Percentiles rank a stretch among this genome's conserved stretches.
Evolutionary conservation across 2,888 invertebrate species (phyloP).

Genomic region (Andrena chrysosceles): DNA sequence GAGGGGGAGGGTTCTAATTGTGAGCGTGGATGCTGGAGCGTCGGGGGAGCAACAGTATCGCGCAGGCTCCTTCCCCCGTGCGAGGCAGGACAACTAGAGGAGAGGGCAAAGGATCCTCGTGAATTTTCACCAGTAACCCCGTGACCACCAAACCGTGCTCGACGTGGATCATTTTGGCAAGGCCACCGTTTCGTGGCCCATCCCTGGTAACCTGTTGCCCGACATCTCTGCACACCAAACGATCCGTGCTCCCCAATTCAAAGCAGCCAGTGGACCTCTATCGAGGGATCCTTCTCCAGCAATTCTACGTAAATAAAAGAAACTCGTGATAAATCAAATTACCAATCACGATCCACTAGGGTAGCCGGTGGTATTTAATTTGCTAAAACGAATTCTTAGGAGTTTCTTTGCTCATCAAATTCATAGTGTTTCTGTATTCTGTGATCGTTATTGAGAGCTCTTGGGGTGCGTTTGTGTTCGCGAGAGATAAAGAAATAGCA

Average conservation of each 20-base stretch:
- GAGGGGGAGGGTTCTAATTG: slow-evolving; percentile 19
- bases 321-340: no score
- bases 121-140: slow-evolving; percentile 68
- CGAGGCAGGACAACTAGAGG: slow-evolving; percentile 41
- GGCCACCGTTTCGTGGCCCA: background rate
- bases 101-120: slow-evolving; percentile 61
- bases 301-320: no score
- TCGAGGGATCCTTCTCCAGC: no score
- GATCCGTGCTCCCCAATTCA: background rate
- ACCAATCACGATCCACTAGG: no score
- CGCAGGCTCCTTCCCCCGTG: slow-evolving; percentile 56
- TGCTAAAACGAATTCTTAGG: no score
- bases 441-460: no score
- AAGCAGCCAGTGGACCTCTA: no score
- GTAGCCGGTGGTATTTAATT: no score
- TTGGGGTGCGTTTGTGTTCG: no score
- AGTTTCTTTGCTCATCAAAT: no score
- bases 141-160: slow-evolving; percentile 51
- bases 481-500: no score
- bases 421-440: no score
- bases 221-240: background rate
- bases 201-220: slow-evolving; percentile 59
- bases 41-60: slow-evolving; percentile 41
- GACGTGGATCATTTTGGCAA: background rate
- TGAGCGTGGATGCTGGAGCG: slow-evolving; percentile 45